Evolutionary conservation across 1,140 invertebrate species (phyloP).

Genomic region (Melanaphis sacchari): DNA sequence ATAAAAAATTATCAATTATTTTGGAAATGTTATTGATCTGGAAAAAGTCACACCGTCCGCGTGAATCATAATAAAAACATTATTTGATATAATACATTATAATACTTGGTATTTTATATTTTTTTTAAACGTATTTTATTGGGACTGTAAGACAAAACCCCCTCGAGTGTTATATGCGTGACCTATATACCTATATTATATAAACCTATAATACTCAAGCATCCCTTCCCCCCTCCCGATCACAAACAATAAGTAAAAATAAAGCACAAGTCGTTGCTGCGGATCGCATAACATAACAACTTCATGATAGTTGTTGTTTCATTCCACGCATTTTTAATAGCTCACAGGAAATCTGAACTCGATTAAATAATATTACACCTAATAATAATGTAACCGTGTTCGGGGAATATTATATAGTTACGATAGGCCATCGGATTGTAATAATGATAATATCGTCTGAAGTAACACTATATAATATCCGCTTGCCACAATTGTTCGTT

Average conservation of each 20-base stretch:
- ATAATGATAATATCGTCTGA: slow-evolving; percentile 7
- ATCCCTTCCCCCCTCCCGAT: no score
- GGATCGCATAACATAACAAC: background rate
- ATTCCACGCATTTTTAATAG: background rate
- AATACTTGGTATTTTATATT: no score
- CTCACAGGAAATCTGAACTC: background rate
- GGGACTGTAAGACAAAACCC: background rate
- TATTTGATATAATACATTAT: no score
- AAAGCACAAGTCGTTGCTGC: background rate
- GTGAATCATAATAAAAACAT: background rate
- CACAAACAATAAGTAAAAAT: background rate
- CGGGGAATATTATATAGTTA: background rate
- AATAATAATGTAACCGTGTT: background rate
- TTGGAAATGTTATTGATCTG: background rate
- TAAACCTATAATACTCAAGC: background rate
- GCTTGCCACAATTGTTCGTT: background rate
- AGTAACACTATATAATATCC: background rate
- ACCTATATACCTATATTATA: background rate
- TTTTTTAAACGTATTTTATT: background rate
- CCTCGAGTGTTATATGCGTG: background rate
- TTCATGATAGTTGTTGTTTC: background rate
- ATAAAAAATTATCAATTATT: background rate
- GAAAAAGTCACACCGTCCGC: background rate
- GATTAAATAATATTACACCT: slow-evolving; percentile 9
- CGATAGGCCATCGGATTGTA: background rate